Percentiles rank a stretch among this genome's conserved stretches.
Conservation (phyloP, 2,888 invertebrate species). For the Andrena chrysosceles region DNA sequence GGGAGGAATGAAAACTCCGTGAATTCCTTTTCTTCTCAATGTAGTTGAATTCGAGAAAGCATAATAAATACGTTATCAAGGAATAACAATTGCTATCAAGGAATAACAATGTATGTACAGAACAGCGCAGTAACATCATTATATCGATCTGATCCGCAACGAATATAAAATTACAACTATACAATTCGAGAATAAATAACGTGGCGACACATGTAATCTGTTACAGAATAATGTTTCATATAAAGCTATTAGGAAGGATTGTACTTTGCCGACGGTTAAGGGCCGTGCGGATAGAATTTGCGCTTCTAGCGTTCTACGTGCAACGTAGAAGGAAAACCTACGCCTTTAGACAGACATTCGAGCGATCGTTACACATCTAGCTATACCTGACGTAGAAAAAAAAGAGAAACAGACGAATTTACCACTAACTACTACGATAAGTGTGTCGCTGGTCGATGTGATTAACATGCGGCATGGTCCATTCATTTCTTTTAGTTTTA, state of each 20-base stretch:
- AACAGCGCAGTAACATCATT: conserved; percentile 35
- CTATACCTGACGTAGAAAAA: conserved; percentile 34
- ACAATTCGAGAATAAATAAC: conserved; percentile 68
- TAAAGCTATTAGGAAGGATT: conserved; percentile 64
- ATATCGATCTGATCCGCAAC: conserved; percentile 26
- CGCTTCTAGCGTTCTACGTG: conserved; percentile 2
- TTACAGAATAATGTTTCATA: conserved; percentile 23
- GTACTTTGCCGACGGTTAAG: conserved; percentile 30
- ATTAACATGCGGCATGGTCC: conserved; percentile 24
- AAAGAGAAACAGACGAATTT: conserved; percentile 17
- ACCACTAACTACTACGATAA: conserved; percentile 52
- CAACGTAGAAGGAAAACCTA: background rate
- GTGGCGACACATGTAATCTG: conserved; percentile 34
- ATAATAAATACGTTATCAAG: conserved; percentile 60
- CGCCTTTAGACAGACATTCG: background rate
- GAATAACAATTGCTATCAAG: conserved; percentile 49
- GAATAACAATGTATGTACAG: conserved; percentile 55
- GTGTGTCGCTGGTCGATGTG: conserved; percentile 33
- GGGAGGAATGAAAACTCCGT: background rate
- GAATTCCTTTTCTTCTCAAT: background rate
- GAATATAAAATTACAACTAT: conserved; percentile 60
- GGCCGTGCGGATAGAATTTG: conserved; percentile 5
- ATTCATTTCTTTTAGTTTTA: background rate
- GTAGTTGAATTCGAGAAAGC: conserved; percentile 56
- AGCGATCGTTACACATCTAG: conserved; percentile 15